Base-by-base conservation (phyloP, 2,113 vertebrate species). In the Salminus brasiliensis region DNA sequence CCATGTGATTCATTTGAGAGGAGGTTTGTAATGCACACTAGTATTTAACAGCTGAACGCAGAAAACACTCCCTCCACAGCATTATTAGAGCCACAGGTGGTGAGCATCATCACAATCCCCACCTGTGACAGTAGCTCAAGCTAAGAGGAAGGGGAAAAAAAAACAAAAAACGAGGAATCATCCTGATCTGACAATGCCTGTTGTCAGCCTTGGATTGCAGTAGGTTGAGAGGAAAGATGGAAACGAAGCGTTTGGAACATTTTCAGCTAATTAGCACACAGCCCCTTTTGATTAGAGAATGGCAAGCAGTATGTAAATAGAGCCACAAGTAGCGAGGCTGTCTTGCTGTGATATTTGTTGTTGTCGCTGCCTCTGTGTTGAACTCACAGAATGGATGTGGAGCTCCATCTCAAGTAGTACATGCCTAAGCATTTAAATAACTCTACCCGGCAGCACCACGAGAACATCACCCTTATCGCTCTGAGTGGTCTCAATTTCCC, bases 401-500 rank as follows among this genome's bases (percentile, higher is more conserved):
- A 77, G 74, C 47, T 82, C 32, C 57, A 53, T 47, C 76, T 75
- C 65, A 80, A 76, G 67, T 71, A 2, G 67, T 55, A 78, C 55
- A 62, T 62, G 55, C 55, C 43, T 49, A 72, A 65, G 68, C 68
- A 65, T 79, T 79, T 79, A 72, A 72, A 72, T 79, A 79, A 90
- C 87, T 79, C 87, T 79, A 85, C 86, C 87, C 85, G 29, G 85
- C 88, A 78, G 89, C 81, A 43, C 81, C 86, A 80, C 83, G 85
- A 83, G 80, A 83, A 80, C 84, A 78, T 66, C 75, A 62, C 80
- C 75, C 91, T 91, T 89, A 91, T 93, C 91, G 80, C 84, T 45
- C 72, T 66, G 85, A 82, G 85, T 87, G 89, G 85, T 90, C 90
- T 90, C 84, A 84, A 88, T 91, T 91, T 90, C 88, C 88, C 88